A percentile compares a stretch with the other conserved stretches of the same genome.
Conservation (phyloP, 2,888 invertebrate genomes). For the Oxystoma pomonae region DNA sequence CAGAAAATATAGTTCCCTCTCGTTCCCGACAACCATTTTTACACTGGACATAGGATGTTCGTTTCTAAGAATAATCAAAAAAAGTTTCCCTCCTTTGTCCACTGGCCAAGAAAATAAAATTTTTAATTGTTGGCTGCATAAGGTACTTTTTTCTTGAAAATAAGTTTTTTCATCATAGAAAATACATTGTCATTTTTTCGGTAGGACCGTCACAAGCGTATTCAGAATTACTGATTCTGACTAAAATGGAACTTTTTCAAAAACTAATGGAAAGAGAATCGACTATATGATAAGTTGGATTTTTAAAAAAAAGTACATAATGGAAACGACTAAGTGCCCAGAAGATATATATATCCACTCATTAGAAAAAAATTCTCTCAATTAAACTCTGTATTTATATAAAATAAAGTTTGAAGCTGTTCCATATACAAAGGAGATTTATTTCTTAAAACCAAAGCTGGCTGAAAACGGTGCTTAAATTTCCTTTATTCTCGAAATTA, state of each 20-base stretch:
- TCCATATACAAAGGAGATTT: no score
- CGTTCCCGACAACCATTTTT: neutral
- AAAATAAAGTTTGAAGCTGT: no score
- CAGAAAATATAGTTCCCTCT: conserved; percentile 1
- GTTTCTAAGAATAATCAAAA: neutral
- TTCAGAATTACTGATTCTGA: no score
- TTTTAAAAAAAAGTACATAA: neutral
- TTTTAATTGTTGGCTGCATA: neutral
- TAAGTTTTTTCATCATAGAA: neutral
- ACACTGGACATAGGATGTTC: no score
- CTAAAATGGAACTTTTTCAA: neutral
- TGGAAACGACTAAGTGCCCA: neutral
- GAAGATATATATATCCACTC: no score
- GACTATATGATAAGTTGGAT: neutral
- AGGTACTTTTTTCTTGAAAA: neutral
- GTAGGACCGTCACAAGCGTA: neutral
- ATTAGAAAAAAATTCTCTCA: no score
- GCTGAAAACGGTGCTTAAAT: no score
- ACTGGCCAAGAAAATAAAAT: neutral
- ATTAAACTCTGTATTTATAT: no score
- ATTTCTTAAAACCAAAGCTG: no score
- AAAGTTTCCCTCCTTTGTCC: neutral
- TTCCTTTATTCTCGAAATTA: no score
- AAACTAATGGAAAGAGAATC: neutral
- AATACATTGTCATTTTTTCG: neutral